Evolutionary conservation across 2,888 invertebrate species (phyloP), one percentile per base, ranked within the genome.

Genomic region (Leptothorax acervorum): DNA sequence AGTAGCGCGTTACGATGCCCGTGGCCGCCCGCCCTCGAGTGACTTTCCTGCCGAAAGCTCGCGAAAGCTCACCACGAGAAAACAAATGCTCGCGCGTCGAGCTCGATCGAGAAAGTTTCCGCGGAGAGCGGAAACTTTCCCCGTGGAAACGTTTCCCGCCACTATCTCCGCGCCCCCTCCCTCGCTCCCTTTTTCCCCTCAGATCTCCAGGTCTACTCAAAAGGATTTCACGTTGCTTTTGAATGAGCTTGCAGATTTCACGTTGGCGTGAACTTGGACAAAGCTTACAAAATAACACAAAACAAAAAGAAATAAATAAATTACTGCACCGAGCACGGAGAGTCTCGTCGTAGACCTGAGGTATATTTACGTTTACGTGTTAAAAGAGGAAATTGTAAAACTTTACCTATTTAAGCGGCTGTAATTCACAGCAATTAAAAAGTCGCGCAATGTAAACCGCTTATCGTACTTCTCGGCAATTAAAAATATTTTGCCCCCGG

Each of bases 31-130:
- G 35, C 91, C 55, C 92, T 89, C 91, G 87, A 91, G 91, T 91
- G 93, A 93, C 94, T 93, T 93, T 91, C 48, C 86, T 88, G 81
- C 83, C 88, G 90, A 88, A 90, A 91, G 87, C 89, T 86, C 83
- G 87, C 89, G 86, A 87, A 87, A 85, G 82, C 84, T 76, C 85
- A 66, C 85, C 83, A 78, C 79, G 45, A 18, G 83, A 87, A 89
- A 90, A 88, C 87, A 89, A 88, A 88, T 86, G 85, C 79, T 82
- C 79, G 70, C 84, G 83, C 82, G 82, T 71, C 89, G 88, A 90
- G 89, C 90, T 87, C 79, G 86, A 87, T 73, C 76, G 70, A 82
- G 84, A 88, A 89, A 90, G 87, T 90, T 79, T 87, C 63, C 66
- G 12, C 48, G 48, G 48, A 48, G 18, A 48, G 18, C 28, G 48